phyloP scores from a whole-genome alignment of 2,797 vertebrate species.

The Delichon dasypus region DNA sequence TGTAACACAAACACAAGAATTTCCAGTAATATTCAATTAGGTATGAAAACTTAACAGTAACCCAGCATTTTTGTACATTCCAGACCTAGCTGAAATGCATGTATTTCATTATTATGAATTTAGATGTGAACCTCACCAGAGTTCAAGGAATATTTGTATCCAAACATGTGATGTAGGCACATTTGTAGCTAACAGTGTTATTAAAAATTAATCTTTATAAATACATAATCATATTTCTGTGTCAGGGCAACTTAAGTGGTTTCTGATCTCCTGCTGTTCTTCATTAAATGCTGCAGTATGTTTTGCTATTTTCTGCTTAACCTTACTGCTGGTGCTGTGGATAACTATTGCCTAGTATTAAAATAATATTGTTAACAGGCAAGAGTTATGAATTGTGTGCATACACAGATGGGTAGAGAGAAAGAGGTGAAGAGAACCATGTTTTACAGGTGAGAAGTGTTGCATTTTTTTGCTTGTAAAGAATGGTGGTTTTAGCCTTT shows the following conservation, averaged over 20 bases:
- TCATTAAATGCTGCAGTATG: slow-evolving; percentile 22
- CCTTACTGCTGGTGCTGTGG: not conserved
- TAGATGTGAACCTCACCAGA: slow-evolving; percentile 16
- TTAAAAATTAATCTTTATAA: slow-evolving; percentile 66
- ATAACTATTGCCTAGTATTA: not conserved
- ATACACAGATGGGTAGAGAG: not conserved
- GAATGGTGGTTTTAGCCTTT: not conserved
- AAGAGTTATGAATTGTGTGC: not conserved
- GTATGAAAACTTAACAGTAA: not conserved
- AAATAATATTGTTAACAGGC: not conserved
- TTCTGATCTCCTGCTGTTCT: slow-evolving; percentile 35
- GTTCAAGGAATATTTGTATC: slow-evolving; percentile 28
- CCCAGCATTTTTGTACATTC: not conserved
- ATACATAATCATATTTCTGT: slow-evolving; percentile 44
- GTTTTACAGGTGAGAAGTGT: not conserved
- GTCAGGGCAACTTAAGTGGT: not conserved
- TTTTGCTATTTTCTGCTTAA: slow-evolving; percentile 12
- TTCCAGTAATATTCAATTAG: not conserved
- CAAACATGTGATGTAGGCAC: not conserved
- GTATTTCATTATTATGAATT: slow-evolving; percentile 10
- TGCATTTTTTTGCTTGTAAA: not conserved
- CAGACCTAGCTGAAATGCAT: not conserved
- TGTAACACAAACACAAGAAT: not conserved
- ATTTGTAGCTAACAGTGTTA: slow-evolving; percentile 39
- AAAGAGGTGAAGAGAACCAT: not conserved